Evolutionary conservation across 1,140 invertebrate genomes (phyloP), one percentile per base, ranked within the genome.

Genomic region (Bombus fervidus): DNA sequence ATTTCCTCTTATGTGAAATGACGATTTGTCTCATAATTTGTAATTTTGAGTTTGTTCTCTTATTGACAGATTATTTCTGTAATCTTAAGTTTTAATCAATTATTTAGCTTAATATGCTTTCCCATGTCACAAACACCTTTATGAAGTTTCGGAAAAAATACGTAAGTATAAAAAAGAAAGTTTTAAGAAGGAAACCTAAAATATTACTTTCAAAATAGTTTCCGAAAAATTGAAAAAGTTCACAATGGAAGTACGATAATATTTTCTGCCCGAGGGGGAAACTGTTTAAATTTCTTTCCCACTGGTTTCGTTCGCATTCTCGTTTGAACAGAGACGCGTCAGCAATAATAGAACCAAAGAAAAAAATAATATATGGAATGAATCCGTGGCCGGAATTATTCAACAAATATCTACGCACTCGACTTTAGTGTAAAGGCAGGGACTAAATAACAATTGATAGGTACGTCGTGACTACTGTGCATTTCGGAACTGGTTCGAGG

Each of bases 381-480:
- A n/a, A 83, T 78, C 47, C 37, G 18, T 9, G 34, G 34, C 3
- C 2, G 12, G 75, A 84, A 79, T 79, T 79, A 84, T 79, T 84
- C 82, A 59, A 43, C 22, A 59, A 71, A 69, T 78, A 78, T 69
- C 15, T 64, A 10, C 47, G 47, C 22, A 41, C 8, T 15, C 18
- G 64, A 31, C 12, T n/a, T 6, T 25, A 25, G 25, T 13, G 43
- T 41, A 76, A 43, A 31, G 72, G 25, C 13, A 37, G 9, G 34
- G 39, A 22, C 22, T n/a, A 76, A 72, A 59, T 84, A 84, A 84
- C 75, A 79, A 84, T 84, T 25, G 25, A 22, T 39, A 13, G 34
- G 6, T 69, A 28, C 12, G 31, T 22, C 5, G 47, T 22, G 47
- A 76, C 34, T 28, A 6, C 6, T 34, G 28, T 59, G n/a, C 47